Evolutionary conservation across 2,888 invertebrate genomes (phyloP), one percentile per base, ranked within the genome.

Genomic region (Drosophila trichaetosa): DNA sequence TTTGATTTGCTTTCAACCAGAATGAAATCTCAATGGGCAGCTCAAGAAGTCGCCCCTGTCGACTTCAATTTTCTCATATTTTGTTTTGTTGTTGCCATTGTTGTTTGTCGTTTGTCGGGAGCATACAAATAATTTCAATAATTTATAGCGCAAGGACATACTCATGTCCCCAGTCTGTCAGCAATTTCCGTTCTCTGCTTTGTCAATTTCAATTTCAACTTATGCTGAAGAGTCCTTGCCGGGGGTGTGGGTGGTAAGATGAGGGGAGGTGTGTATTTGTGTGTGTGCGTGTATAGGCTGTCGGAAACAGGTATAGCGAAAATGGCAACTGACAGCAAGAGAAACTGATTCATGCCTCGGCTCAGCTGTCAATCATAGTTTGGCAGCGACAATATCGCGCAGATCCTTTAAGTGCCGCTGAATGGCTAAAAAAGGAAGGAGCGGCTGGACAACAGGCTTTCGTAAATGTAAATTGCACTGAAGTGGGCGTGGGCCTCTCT

Each of bases 341-440:
- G 31, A 36, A 58, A 54, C 64, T n/a, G 46, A 18, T 51, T 34
- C 16, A 10, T 29, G 59, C 59, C 34, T 29, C 40, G n/a, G 54
- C 71, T 73, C 71, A 79, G 59, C 61, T 69, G 88, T 89, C 86
- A 86, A 85, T 86, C 89, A 89, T 77, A 70, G 53, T 71, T 72
- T 79, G 48, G 42, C 34, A 56, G 52, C 65, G 62, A 80, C 58
- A 73, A 68, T 48, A 48, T 46, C 54, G 49, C 58, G 42, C 34
- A 74, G 58, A 77, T 68, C 74, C 79, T 80, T 83, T 73, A 89
- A 80, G 87, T 80, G 82, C 69, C 63, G 54, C 63, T 76, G 78
- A 87, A 78, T 54, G 75, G 62, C 49, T 65, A 73, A 10, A 38
- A 27, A 8, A 6, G 21, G 13, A 16, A 21, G 8, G 3, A 0